These are phyloP conservation scores for Drosophila merina DNA, from an alignment of 2,888 invertebrate genomes.

Conservation along the genomic window DNA sequence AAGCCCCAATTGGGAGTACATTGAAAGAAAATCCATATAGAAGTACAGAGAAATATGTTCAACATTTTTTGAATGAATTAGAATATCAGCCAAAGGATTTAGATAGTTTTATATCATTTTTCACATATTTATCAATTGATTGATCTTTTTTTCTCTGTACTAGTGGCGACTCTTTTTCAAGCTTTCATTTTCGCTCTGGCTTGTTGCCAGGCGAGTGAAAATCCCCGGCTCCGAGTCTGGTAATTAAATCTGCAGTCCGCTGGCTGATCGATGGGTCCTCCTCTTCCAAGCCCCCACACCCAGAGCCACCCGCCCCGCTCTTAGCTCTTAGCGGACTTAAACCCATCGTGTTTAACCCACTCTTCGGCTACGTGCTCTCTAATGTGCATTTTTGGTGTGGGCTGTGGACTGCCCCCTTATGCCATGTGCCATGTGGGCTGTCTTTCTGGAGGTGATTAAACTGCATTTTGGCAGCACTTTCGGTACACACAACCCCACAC, in stretches of 20 bases:
- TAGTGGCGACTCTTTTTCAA: slow-evolving; percentile 34
- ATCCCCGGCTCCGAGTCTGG: slow-evolving; percentile 37
- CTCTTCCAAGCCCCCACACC: slow-evolving; percentile 6
- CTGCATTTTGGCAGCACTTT: slow-evolving; percentile 75
- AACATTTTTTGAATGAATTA: no score
- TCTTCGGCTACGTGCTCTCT: slow-evolving; percentile 37
- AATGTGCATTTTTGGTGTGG: slow-evolving; percentile 52
- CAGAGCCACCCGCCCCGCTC: slow-evolving; percentile 4
- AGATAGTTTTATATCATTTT: background rate
- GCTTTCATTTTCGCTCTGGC: slow-evolving; percentile 59
- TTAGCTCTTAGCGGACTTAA: background rate
- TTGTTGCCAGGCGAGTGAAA: slow-evolving; percentile 74
- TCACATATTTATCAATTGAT: background rate
- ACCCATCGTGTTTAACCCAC: slow-evolving; percentile 8
- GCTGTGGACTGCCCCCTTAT: slow-evolving; percentile 38
- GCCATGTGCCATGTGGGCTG: slow-evolving; percentile 42
- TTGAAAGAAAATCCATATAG: slow-evolving; percentile 6
- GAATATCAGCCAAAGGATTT: no score
- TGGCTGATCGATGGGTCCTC: slow-evolving; percentile 59
- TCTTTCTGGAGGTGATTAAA: slow-evolving; percentile 72
- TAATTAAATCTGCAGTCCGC: slow-evolving; percentile 74
- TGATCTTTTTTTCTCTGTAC: background rate
- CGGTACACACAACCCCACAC: slow-evolving; percentile 7
- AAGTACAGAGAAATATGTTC: no score
- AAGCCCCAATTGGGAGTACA: slow-evolving; percentile 54